Conservation (phyloP, 1,140 invertebrate genomes). For the Temnothorax nylanderi region DNA sequence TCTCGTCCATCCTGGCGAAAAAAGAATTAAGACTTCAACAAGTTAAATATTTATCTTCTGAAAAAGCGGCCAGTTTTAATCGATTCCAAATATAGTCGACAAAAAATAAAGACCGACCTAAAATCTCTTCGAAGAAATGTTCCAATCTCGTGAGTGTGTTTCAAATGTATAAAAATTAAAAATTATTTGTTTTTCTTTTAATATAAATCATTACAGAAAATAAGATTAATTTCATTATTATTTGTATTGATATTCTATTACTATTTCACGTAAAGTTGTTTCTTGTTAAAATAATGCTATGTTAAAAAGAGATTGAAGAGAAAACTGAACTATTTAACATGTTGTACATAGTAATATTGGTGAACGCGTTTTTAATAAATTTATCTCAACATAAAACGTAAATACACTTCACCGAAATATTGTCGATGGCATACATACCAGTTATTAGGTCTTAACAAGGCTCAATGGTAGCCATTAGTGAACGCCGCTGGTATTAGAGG, state of each 20-base stretch:
- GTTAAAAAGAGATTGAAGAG: not conserved
- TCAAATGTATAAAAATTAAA: not conserved
- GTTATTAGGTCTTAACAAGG: slow-evolving; percentile 85
- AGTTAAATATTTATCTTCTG: not conserved
- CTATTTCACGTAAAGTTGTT: not conserved
- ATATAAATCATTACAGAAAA: not conserved
- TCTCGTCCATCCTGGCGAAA: slow-evolving; percentile 84
- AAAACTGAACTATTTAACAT: not conserved
- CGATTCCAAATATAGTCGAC: not conserved
- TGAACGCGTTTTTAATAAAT: not conserved
- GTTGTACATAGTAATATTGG: not conserved
- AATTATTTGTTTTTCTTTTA: not conserved
- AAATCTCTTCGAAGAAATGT: not conserved
- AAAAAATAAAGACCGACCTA: not conserved
- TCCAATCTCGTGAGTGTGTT: not conserved
- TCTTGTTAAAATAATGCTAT: not conserved
- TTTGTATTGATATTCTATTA: not conserved
- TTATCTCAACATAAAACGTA: not conserved
- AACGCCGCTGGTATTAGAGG: slow-evolving; percentile 97
- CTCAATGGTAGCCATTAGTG: slow-evolving; percentile 97
- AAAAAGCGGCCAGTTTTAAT: not conserved
- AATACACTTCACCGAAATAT: not conserved
- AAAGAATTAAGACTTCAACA: slow-evolving; percentile 57
- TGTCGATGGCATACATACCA: slow-evolving; percentile 77
- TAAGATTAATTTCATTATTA: not conserved